Evolutionary conservation across 2,797 vertebrate genomes (phyloP).

Genomic region (Sitta carolinensis): DNA sequence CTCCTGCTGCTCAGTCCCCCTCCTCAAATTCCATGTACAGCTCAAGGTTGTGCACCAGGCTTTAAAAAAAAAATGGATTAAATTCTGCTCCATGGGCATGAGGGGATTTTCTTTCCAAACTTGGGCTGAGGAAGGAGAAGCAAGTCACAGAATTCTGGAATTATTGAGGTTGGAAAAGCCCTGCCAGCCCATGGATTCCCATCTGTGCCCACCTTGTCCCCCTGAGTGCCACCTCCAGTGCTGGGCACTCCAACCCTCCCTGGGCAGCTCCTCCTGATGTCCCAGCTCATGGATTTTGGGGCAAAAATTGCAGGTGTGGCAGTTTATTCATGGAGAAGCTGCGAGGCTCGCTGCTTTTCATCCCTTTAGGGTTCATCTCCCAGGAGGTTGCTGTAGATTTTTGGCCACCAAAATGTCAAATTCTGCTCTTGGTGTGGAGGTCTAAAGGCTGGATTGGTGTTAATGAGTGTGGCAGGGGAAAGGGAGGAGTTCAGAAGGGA

Average conservation of each 20-base stretch:
- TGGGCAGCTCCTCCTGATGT: not conserved
- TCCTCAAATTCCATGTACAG: fast-evolving
- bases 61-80: not conserved
- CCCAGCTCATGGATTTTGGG: not conserved
- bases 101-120: not conserved
- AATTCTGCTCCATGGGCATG: not conserved
- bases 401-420: not conserved
- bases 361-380: not conserved
- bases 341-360: no score
- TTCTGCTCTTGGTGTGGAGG: not conserved
- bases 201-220: not conserved
- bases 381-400: not conserved
- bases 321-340: not conserved
- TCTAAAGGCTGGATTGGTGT: not conserved
- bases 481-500: not conserved
- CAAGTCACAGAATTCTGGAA: not conserved
- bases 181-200: fast-evolving
- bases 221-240: not conserved
- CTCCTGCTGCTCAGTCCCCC: not conserved
- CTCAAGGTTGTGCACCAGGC: not conserved
- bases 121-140: not conserved
- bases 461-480: not conserved
- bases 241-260: not conserved
- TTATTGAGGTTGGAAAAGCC: fast-evolving
- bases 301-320: not conserved